Evolutionary conservation across 2,797 vertebrate species (phyloP).

Genomic region (Protonibea diacanthus): DNA sequence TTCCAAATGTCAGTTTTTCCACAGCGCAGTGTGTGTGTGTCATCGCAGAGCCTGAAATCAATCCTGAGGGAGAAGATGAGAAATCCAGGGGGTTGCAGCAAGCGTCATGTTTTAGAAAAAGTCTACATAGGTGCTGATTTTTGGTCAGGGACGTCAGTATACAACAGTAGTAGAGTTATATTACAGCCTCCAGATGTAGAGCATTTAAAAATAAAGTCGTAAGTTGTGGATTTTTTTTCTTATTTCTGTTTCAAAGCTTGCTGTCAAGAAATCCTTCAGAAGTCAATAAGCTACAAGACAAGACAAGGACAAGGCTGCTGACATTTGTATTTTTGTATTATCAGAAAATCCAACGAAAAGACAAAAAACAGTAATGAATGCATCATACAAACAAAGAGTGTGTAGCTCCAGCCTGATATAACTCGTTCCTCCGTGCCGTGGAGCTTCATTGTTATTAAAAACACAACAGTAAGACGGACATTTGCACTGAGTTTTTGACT

Average conservation of each 20-base stretch:
- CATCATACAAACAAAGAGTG: background rate
- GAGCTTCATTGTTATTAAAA: background rate
- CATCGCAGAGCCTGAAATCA: slow-evolving; percentile 41
- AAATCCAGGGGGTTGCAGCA: background rate
- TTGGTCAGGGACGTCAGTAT: background rate
- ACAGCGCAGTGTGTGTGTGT: background rate
- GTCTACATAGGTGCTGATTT: slow-evolving; percentile 9
- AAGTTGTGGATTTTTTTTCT: background rate
- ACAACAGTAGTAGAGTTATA: background rate
- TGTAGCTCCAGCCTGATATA: background rate
- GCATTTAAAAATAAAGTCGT: background rate
- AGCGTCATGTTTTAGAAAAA: slow-evolving; percentile 15
- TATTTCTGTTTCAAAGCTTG: background rate
- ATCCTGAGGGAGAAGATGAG: slow-evolving; percentile 43
- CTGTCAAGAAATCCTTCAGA: background rate
- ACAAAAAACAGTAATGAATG: background rate
- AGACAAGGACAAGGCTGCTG: background rate
- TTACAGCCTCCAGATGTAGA: background rate
- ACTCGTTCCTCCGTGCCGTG: background rate
- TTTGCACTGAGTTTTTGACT: too few species aligned
- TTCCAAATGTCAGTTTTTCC: slow-evolving; percentile 34
- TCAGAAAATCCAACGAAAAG: slow-evolving; percentile 6
- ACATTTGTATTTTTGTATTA: background rate
- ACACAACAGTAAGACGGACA: background rate
- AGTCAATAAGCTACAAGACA: background rate